Percentiles rank a stretch among this genome's conserved stretches.
Evolutionary conservation across 2,797 vertebrate species (phyloP).

Genomic region (Sebastes hubbsi): DNA sequence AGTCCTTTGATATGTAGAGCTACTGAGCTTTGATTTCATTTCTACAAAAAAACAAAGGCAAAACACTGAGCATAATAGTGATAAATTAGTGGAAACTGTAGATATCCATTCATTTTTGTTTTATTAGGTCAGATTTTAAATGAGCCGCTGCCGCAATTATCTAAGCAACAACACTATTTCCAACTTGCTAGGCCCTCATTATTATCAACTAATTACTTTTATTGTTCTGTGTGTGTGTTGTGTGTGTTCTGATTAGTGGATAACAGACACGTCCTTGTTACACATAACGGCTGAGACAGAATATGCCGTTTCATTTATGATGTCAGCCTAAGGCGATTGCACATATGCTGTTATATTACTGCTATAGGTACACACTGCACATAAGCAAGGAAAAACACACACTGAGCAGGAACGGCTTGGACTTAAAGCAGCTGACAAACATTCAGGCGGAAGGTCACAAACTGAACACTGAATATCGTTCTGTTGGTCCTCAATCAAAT

Average conservation of each 20-base stretch:
- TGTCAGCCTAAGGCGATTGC: slow-evolving; percentile 16
- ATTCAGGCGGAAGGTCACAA: slow-evolving; percentile 8
- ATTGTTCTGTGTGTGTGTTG: slow-evolving; percentile 53
- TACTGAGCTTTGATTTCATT: slow-evolving; percentile 61
- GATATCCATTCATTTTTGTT: slow-evolving; percentile 57
- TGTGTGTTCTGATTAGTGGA: slow-evolving; percentile 55
- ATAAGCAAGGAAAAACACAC: neutral
- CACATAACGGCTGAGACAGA: slow-evolving; percentile 19
- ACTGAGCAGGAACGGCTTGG: neutral
- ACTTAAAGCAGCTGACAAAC: slow-evolving; percentile 1
- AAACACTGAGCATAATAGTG: slow-evolving; percentile 49
- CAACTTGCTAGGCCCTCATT: slow-evolving; percentile 57
- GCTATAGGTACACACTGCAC: neutral
- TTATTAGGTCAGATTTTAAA: slow-evolving; percentile 73
- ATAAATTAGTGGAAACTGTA: slow-evolving; percentile 53
- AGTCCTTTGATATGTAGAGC: slow-evolving; percentile 68
- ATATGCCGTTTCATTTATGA: slow-evolving; percentile 29
- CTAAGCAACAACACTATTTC: slow-evolving; percentile 54
- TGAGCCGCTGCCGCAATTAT: slow-evolving; percentile 67
- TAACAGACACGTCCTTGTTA: slow-evolving; percentile 45
- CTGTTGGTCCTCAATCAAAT: slow-evolving; percentile 42
- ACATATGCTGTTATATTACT: neutral
- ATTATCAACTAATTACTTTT: slow-evolving; percentile 73
- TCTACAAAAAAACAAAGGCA: slow-evolving; percentile 22
- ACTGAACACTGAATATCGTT: slow-evolving; percentile 12